Conservation (phyloP, 2,888 invertebrate genomes). For the Ormyrus nitidulus region DNA sequence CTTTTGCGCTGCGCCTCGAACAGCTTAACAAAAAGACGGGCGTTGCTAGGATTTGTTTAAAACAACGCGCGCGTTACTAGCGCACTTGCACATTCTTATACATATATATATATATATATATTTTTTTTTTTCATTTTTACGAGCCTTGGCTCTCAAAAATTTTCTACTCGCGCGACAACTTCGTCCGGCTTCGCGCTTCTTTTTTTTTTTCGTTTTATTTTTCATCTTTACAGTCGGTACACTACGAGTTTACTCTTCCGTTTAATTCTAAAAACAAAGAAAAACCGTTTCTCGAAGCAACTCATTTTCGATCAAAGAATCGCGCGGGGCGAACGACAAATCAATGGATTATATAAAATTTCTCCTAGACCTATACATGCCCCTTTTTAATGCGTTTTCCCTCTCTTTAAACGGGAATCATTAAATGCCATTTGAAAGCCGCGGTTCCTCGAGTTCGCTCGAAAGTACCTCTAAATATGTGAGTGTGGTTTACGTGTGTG, state of each 20-base stretch:
- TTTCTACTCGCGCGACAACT: slow-evolving; percentile 27
- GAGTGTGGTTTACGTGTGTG: slow-evolving; percentile 26
- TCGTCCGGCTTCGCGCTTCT: slow-evolving; percentile 17
- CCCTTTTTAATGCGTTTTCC: slow-evolving; percentile 7
- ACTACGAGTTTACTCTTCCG: no score
- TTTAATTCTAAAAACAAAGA: neutral
- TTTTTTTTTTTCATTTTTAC: slow-evolving; percentile 23
- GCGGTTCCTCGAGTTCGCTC: slow-evolving; percentile 55
- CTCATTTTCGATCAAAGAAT: slow-evolving; percentile 27
- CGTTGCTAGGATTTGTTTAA: no score
- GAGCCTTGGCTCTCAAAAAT: slow-evolving; percentile 2
- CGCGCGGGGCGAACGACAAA: slow-evolving; percentile 11
- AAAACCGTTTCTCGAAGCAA: slow-evolving; percentile 44
- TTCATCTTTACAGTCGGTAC: no score
- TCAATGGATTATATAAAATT: slow-evolving; percentile 49
- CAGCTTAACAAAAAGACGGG: no score
- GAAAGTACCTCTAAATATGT: slow-evolving; percentile 51
- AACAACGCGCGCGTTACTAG: no score
- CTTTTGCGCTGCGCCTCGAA: no score
- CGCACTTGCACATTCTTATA: no score
- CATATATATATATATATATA: slow-evolving; percentile 10
- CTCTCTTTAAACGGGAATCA: slow-evolving; percentile 38
- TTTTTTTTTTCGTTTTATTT: no score
- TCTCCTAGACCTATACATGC: slow-evolving; percentile 35
- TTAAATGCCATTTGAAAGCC: slow-evolving; percentile 57